These are phyloP conservation scores for Tridacna crocea DNA, from an alignment of 2,888 invertebrate species.

Conservation along the genomic window DNA sequence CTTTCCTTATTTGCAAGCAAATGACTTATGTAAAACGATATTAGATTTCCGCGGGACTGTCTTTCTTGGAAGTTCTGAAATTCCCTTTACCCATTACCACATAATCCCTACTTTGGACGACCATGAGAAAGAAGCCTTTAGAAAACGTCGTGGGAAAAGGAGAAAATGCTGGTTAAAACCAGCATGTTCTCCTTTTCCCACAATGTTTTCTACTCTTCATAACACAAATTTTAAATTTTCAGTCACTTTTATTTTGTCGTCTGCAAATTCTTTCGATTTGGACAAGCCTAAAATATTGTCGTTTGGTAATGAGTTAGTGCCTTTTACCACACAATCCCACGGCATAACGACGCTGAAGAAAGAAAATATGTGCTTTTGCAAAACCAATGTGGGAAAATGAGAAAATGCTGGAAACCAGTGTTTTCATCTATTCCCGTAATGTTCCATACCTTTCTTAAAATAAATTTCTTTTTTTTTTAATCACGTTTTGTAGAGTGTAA, in stretches of 20 bases:
- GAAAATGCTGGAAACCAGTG: too few relatives aligned
- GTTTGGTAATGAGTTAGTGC: not conserved
- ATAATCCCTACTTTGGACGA: not conserved
- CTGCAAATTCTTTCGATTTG: not conserved
- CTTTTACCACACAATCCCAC: too few relatives aligned
- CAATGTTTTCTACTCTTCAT: not conserved
- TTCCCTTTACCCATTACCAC: not conserved
- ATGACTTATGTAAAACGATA: slow-evolving; percentile 24
- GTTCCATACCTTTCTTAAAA: too few relatives aligned
- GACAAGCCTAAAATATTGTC: not conserved
- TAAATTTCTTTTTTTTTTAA: too few relatives aligned
- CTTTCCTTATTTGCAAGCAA: slow-evolving; percentile 17
- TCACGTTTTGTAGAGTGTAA: too few relatives aligned
- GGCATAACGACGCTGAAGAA: too few relatives aligned
- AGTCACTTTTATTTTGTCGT: not conserved
- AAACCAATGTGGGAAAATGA: too few relatives aligned
- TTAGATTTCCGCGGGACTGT: slow-evolving; percentile 14
- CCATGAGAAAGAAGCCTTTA: not conserved
- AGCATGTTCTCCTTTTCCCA: not conserved
- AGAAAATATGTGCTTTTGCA: too few relatives aligned
- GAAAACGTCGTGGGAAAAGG: not conserved
- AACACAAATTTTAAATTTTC: not conserved
- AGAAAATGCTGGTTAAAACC: slow-evolving; percentile 3
- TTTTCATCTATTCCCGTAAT: too few relatives aligned
- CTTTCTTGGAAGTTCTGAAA: not conserved